Conservation (phyloP, 2,888 invertebrate genomes). For the Chydorus sphaericus region DNA sequence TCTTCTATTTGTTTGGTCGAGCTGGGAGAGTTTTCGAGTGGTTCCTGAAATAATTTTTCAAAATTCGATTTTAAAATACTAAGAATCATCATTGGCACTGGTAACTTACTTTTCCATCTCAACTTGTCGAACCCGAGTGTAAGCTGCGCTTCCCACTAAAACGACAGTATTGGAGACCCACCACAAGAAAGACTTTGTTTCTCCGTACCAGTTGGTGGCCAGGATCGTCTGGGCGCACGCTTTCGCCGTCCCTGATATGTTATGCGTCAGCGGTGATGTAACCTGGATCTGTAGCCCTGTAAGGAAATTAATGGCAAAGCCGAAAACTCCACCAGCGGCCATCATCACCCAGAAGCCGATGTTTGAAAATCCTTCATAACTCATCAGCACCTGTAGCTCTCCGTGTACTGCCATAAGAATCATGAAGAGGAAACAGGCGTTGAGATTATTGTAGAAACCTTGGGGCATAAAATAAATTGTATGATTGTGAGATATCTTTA, state of each 20-base stretch:
- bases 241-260: constrained; percentile 97
- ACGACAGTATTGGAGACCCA: constrained; percentile 89
- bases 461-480: too few species aligned
- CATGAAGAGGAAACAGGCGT: constrained; percentile 74
- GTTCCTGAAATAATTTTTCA: too few species aligned
- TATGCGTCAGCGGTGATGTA: constrained; percentile 95
- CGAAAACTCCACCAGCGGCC: constrained; percentile 78
- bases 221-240: constrained; percentile 96
- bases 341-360: constrained; percentile 67
- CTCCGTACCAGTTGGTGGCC: constrained; percentile 78
- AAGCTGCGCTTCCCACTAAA: constrained; percentile 70
- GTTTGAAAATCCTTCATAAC: constrained; percentile 47
- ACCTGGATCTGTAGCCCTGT: constrained; percentile 90
- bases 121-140: constrained; percentile 75
- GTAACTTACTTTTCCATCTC: constrained; percentile 48
- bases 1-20: too few species aligned
- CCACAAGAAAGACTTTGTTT: constrained; percentile 69
- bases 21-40: too few species aligned
- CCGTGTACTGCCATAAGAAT: constrained; percentile 75
- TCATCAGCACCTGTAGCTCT: constrained; percentile 48
- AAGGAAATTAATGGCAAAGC: constrained; percentile 91
- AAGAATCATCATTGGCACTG: too few species aligned
- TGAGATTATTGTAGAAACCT: constrained; percentile 94
- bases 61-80: too few species aligned
- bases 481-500: too few species aligned